phyloP scores from a whole-genome alignment of 1,140 invertebrate genomes.

The Pseudomyrmex cubaensis region DNA sequence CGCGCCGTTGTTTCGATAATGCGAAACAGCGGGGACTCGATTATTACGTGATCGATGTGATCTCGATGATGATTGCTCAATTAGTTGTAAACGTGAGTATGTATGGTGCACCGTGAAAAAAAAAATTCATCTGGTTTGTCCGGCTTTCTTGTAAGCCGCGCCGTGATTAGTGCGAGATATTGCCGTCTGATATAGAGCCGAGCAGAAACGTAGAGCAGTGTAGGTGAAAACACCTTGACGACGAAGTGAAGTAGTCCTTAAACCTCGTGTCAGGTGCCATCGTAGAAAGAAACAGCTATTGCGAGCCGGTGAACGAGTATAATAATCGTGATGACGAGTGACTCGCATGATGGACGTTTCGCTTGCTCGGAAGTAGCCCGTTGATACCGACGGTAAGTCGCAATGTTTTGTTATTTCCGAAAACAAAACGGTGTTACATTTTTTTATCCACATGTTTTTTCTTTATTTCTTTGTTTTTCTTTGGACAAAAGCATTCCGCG shows the following conservation, averaged over 20 bases:
- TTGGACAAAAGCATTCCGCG: too few relatives aligned
- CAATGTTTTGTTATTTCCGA: not conserved
- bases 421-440: not conserved
- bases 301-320: constrained; percentile 39
- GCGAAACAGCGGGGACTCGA: constrained; percentile 28
- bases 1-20: constrained; percentile 1
- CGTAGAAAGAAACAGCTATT: constrained; percentile 7
- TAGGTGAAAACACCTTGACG: constrained; percentile 49
- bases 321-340: constrained; percentile 79
- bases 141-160: constrained; percentile 46
- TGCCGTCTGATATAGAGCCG: constrained; percentile 4
- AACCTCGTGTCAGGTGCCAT: constrained; percentile 46
- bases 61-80: constrained; percentile 66
- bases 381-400: constrained; percentile 70
- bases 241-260: constrained; percentile 22
- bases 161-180: constrained; percentile 60
- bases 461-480: too few relatives aligned
- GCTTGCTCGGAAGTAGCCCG: constrained; percentile 71
- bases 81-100: constrained; percentile 67
- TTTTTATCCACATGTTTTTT: too few relatives aligned
- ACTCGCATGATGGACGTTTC: constrained; percentile 76
- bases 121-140: constrained; percentile 17
- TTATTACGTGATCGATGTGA: constrained; percentile 17
- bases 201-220: constrained; percentile 57
- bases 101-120: constrained; percentile 52